These are phyloP conservation scores for Drosophila peninsularis DNA, from an alignment of 2,888 invertebrate genomes.

Conservation along the genomic window DNA sequence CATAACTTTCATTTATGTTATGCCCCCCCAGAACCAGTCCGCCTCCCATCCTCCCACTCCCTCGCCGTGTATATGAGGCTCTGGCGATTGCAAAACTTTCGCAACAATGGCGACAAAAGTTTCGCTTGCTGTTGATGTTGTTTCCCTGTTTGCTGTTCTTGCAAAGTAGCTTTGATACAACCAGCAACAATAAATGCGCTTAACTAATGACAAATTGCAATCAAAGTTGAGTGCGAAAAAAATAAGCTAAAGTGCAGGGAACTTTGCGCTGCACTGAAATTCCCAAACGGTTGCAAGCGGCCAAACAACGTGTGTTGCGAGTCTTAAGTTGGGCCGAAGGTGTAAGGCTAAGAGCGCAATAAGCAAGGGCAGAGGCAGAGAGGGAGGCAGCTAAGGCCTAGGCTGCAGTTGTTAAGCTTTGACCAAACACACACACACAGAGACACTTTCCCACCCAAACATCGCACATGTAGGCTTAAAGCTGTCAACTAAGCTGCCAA, in stretches of 20 bases:
- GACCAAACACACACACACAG: constrained; percentile 15
- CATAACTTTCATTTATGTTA: constrained; percentile 71
- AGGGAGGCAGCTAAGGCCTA: no score
- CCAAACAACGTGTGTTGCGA: not conserved
- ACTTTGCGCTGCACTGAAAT: constrained; percentile 18
- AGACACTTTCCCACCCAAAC: constrained; percentile 1
- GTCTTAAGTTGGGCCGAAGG: constrained; percentile 8
- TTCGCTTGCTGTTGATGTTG: constrained; percentile 49
- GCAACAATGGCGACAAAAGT: constrained; percentile 77
- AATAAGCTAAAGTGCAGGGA: constrained; percentile 37
- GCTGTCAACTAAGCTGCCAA: constrained; percentile 61
- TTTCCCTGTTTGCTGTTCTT: constrained; percentile 5
- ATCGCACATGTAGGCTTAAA: constrained; percentile 35
- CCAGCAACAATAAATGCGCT: constrained; percentile 28
- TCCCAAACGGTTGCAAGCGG: constrained; percentile 24
- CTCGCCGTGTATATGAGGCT: constrained; percentile 67
- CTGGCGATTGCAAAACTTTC: constrained; percentile 80
- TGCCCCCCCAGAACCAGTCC: constrained; percentile 41
- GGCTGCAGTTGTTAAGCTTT: constrained; percentile 13
- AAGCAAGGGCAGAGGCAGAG: not conserved
- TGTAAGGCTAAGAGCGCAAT: constrained; percentile 13
- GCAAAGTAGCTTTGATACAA: constrained; percentile 17
- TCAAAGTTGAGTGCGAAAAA: constrained; percentile 51
- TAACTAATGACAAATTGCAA: constrained; percentile 60
- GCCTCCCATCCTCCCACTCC: not conserved